Base-by-base conservation (phyloP, 2,113 vertebrate genomes). In the Gobius niger region DNA sequence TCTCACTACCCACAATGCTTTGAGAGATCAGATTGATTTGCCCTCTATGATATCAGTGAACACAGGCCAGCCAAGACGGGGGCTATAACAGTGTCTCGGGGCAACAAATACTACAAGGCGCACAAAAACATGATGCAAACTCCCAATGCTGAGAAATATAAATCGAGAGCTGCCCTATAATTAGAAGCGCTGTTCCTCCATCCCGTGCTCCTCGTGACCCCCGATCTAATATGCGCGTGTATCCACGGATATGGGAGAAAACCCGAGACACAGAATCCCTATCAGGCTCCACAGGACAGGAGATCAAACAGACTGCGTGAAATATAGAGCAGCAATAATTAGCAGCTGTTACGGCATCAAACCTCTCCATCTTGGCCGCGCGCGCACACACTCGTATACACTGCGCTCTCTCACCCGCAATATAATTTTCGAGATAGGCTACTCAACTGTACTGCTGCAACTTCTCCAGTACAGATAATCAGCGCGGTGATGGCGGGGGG, bases 231-330 rank as follows among this genome's bases (percentile, higher is more conserved):
- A 18, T 73, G 60, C 54, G 44, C 66, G 65, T 51, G 46, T 50
- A 18, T 51, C 34, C 52, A 34, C 13, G 65, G 47, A 47, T 47
- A 47, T 47, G 65, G 47, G 78, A 82, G 75, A 78, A 81, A 70
- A 66, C 76, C 24, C 24, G 53, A 70, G 60, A 74, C 62, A 82
- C 71, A 85, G 78, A 83, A 80, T 81, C 78, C 63, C 77, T 82
- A 77, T 90, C 84, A 85, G 63, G 81, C 86, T 87, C 88, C 72
- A 82, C 76, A 84, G 85, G 88, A 92, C 83, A 70, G 67, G 66
- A 92, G 87, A 91, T 92, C 91, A 93, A 92, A 92, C 87, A 90
- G 89, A 92, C 90, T 92, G 76, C 71, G 78, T 89, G 85, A 92
- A 91, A 91, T 90, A 85, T 89, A 89, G 89, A 91, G 88, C 84